Evolutionary conservation across 2,113 vertebrate species (phyloP).

Genomic region (Rhabdornis inornatus): DNA sequence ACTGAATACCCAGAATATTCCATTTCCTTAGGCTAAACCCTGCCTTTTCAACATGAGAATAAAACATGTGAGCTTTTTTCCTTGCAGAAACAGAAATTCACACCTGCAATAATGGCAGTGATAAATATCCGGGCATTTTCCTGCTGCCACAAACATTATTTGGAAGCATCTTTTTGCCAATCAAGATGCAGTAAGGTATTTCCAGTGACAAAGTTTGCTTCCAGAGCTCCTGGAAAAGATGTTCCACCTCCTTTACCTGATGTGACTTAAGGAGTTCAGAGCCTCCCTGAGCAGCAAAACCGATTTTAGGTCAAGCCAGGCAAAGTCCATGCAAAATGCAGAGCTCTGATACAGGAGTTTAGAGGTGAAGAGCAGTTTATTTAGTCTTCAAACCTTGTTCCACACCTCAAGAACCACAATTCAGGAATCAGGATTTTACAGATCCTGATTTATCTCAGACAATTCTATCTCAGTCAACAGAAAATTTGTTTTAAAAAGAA

Average conservation of each 20-base stretch:
- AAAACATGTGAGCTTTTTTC: background rate
- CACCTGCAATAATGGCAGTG: background rate
- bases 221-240: background rate
- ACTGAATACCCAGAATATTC: background rate
- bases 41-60: background rate
- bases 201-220: background rate
- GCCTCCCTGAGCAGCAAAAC: background rate
- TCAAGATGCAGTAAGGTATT: background rate
- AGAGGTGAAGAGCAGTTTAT: background rate
- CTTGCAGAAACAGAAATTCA: background rate
- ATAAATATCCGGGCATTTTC: background rate
- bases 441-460: background rate
- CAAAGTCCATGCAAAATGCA: background rate
- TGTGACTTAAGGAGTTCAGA: background rate
- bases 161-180: background rate
- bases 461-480: background rate
- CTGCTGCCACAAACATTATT: background rate
- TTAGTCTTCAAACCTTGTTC: background rate
- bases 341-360: accelerated
- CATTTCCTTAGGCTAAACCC: background rate
- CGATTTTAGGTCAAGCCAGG: background rate
- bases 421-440: background rate
- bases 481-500: background rate
- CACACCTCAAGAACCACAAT: background rate
- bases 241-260: background rate